These are phyloP conservation scores for Podiceps cristatus DNA, from an alignment of 2,113 vertebrate species.

Conservation along the genomic window DNA sequence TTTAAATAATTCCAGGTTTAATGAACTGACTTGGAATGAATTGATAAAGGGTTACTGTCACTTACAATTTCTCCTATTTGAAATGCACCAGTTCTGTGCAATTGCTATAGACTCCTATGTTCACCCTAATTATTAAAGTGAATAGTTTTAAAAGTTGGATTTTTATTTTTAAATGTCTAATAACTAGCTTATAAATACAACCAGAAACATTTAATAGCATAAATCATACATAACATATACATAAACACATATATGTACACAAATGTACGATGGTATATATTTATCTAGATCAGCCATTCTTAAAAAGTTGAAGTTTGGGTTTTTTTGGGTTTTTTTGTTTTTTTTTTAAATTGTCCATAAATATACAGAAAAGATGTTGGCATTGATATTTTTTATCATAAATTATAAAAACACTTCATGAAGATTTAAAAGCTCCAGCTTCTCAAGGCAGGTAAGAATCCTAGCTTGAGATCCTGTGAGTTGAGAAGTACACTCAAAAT, in stretches of 20 bases:
- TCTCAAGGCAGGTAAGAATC: not conserved
- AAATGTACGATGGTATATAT: not conserved
- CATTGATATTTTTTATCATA: not conserved
- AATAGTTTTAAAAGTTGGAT: not conserved
- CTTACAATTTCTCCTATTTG: conserved; percentile 51
- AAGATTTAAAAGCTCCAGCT: not conserved
- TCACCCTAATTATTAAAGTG: conserved; percentile 34
- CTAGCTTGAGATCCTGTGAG: not conserved
- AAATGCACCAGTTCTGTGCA: not conserved
- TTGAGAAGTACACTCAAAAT: not conserved
- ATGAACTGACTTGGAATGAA: conserved; percentile 64
- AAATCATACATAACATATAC: not conserved
- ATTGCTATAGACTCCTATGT: not conserved
- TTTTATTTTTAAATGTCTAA: not conserved
- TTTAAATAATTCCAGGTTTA: conserved; percentile 66
- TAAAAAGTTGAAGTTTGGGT: not conserved
- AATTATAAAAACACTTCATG: not conserved
- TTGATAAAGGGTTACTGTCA: conserved; percentile 55
- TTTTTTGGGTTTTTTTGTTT: not conserved
- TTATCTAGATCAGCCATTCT: not conserved
- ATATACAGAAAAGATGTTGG: not conserved
- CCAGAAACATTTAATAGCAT: not conserved
- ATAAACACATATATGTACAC: not conserved
- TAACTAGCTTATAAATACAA: not conserved
- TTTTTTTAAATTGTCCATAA: not conserved